phyloP scores from a whole-genome alignment of 2,113 vertebrate genomes.

The Carollia perspicillata region DNA sequence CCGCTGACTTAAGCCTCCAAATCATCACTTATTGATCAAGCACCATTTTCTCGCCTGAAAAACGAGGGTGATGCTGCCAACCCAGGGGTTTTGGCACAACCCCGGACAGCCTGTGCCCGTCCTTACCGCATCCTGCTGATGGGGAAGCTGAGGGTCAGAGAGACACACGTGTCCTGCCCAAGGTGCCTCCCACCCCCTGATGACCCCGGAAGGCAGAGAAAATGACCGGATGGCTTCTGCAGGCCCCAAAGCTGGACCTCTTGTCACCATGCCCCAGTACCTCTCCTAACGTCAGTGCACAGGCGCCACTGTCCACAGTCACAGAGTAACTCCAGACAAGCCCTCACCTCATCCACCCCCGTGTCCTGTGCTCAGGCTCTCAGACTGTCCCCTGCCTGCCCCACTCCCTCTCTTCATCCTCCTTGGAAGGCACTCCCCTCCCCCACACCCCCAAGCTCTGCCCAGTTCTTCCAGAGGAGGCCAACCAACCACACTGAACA shows the following conservation, averaged over 20 bases:
- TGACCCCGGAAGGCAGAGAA: neutral
- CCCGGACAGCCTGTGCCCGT: fast-evolving
- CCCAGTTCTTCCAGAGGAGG: neutral
- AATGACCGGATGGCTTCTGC: neutral
- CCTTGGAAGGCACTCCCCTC: neutral
- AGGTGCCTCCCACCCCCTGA: neutral
- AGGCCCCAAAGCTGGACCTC: neutral
- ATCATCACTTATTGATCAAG: neutral
- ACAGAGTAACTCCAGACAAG: neutral
- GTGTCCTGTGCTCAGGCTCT: neutral
- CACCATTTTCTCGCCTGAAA: neutral
- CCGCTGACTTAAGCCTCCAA: neutral
- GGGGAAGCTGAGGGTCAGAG: neutral
- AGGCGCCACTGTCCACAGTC: fast-evolving
- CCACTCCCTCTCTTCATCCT: neutral
- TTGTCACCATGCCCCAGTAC: fast-evolving
- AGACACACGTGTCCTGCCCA: neutral
- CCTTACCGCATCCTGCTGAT: neutral
- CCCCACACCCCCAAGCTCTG: neutral
- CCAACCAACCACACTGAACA: neutral
- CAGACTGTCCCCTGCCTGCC: neutral
- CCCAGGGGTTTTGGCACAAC: too few relatives aligned
- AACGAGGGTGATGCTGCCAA: neutral
- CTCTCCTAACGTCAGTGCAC: neutral
- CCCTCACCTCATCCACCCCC: neutral